Evolutionary conservation across 2,888 invertebrate genomes (phyloP).

Genomic region (Agrochola circellaris): DNA sequence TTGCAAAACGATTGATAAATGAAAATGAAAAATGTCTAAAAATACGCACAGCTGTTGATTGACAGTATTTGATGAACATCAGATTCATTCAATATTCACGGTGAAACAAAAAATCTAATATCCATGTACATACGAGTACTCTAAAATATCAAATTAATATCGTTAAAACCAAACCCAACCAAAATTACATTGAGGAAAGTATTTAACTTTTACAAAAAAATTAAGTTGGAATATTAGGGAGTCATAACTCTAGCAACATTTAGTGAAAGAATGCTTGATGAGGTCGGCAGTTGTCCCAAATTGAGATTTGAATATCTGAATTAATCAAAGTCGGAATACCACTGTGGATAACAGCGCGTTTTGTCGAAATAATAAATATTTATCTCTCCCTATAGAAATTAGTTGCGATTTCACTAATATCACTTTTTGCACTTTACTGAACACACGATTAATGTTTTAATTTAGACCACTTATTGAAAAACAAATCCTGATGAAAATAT

Average conservation of each 20-base stretch:
- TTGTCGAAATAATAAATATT: constrained; percentile 79
- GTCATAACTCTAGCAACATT: constrained; percentile 39
- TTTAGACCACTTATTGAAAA: constrained; percentile 50
- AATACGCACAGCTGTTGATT: constrained; percentile 11
- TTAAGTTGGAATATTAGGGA: constrained; percentile 6
- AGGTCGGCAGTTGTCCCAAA: constrained; percentile 58
- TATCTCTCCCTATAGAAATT: constrained; percentile 73
- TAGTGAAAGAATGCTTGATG: constrained; percentile 46
- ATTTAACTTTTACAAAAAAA: background rate
- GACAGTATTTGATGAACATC: constrained; percentile 15
- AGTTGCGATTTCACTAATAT: constrained; percentile 79
- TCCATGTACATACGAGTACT: background rate
- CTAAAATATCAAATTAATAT: background rate
- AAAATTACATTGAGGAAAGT: background rate
- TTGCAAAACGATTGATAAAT: background rate
- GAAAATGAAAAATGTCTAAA: constrained; percentile 17
- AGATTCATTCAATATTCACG: background rate
- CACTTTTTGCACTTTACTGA: constrained; percentile 71
- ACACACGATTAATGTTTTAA: constrained; percentile 76
- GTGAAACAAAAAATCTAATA: background rate
- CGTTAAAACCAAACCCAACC: background rate
- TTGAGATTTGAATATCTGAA: constrained; percentile 81
- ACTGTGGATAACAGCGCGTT: constrained; percentile 75
- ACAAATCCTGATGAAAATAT: constrained; percentile 48
- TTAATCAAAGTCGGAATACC: constrained; percentile 81